phyloP scores from a whole-genome alignment of 2,113 vertebrate genomes.

The Nibea albiflora region DNA sequence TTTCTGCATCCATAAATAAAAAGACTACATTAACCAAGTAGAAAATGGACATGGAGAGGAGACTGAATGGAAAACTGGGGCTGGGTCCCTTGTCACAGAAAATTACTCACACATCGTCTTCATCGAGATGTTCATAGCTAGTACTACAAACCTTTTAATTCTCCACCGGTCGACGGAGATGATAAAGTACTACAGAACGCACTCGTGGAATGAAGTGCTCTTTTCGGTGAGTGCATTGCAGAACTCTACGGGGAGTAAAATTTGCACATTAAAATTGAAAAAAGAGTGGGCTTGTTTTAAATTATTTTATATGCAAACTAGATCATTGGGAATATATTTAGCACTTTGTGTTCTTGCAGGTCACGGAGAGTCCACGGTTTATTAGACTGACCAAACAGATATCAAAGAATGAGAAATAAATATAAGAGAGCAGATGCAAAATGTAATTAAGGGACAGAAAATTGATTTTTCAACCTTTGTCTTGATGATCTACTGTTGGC shows the following conservation, averaged over 20 bases:
- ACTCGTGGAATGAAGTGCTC: slow-evolving; percentile 54
- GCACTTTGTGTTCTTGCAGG: slow-evolving; percentile 37
- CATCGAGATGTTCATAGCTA: slow-evolving; percentile 55
- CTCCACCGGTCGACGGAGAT: background rate
- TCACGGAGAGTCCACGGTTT: slow-evolving; percentile 56
- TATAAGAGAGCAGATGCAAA: slow-evolving; percentile 51
- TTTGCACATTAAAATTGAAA: slow-evolving; percentile 57
- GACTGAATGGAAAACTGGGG: slow-evolving; percentile 41
- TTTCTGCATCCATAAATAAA: slow-evolving; percentile 44
- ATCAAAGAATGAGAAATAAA: slow-evolving; percentile 59
- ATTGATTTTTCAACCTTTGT: slow-evolving; percentile 73
- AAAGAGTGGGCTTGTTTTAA: slow-evolving; percentile 52
- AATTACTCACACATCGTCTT: slow-evolving; percentile 61
- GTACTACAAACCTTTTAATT: slow-evolving; percentile 59
- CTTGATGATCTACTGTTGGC: slow-evolving; percentile 64
- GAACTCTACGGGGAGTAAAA: slow-evolving; percentile 55
- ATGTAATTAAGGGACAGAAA: slow-evolving; percentile 72
- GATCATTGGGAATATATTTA: slow-evolving; percentile 51
- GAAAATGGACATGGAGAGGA: slow-evolving; percentile 48
- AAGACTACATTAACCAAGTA: slow-evolving; percentile 47
- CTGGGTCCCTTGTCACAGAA: slow-evolving; percentile 41
- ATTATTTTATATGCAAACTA: slow-evolving; percentile 72
- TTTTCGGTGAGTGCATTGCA: slow-evolving; percentile 55
- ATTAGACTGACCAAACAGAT: slow-evolving; percentile 76
- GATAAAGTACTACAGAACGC: slow-evolving; percentile 34